Base-by-base conservation (phyloP, 2,888 invertebrate species). In the Exephanes ischioxanthus region DNA sequence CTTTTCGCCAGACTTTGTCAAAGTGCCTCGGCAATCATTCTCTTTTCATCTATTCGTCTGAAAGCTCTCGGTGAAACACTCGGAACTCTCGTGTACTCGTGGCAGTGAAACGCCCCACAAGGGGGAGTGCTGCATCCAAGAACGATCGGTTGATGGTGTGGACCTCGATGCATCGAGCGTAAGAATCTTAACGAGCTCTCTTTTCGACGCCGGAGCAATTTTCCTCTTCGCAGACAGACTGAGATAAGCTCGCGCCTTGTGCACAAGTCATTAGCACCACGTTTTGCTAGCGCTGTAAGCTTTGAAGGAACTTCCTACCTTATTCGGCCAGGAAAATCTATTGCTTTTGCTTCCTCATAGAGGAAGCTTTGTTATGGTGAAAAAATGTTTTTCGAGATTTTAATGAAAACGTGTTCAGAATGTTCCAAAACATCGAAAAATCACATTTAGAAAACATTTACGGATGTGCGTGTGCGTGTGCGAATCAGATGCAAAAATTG, bases 1-100 rank as follows among this genome's bases (percentile, higher is more conserved):
- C 45, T 66, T 45, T 41, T 63, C 48, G 41, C 30, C 48, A 63
- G 51, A 71, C 71, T 63, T 63, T 71, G 79, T 71, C 48, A 66
- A 71, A 79, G 79, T 71, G 71, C 71, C 71, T 70, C 70, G 61
- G 75, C 75, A 75, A 75, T 75, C 75, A 75, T 75, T 75, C 48
- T 63, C 61, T 63, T 63, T 75, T 75, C 61, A 41, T 63, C 63
- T 48, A 63, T 45, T n/a, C 41, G 45, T 63, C 48, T 30, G 48
- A 63, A 63, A 26, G 26, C 41, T 41, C 58, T 55, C 41, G 19
- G 41, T 16, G 53, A 55, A 58, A 41, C 72, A 73, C 22, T 73
- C 26, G 72, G 72, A 58, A 73, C 58, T 73, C 58, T 30, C 61
- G 26, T n/a, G n/a, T 7, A n/a, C 41, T 73, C 4, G 61, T 48